These are phyloP conservation scores for Apotomis capreana DNA, from an alignment of 2,888 invertebrate genomes.

Conservation along the genomic window DNA sequence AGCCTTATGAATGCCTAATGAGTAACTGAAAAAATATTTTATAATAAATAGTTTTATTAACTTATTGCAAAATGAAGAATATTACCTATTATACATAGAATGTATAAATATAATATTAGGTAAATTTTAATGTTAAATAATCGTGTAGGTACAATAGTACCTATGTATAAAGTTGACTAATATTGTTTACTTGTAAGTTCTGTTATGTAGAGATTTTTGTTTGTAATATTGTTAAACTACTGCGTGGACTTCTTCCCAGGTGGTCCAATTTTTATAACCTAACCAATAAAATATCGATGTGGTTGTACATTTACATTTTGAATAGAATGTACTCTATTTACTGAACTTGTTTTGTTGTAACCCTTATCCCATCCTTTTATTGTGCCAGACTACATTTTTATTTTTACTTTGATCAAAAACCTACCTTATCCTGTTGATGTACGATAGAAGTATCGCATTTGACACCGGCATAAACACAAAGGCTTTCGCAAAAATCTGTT, in stretches of 20 bases:
- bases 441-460: not conserved
- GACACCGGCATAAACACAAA: no score
- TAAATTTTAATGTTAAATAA: slow-evolving; percentile 80
- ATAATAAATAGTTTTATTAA: slow-evolving; percentile 78
- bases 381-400: slow-evolving; percentile 40
- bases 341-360: slow-evolving; percentile 78
- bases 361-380: slow-evolving; percentile 62
- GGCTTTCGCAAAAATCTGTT: no score
- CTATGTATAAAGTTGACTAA: slow-evolving; percentile 84
- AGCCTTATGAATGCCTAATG: slow-evolving; percentile 82
- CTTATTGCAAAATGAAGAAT: slow-evolving; percentile 81
- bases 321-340: slow-evolving; percentile 82
- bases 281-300: slow-evolving; percentile 84
- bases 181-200: slow-evolving; percentile 76
- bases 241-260: slow-evolving; percentile 76
- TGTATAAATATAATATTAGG: slow-evolving; percentile 78
- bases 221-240: slow-evolving; percentile 83
- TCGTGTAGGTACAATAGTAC: slow-evolving; percentile 77
- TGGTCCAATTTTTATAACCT: slow-evolving; percentile 84
- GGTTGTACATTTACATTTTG: slow-evolving; percentile 83
- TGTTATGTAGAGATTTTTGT: slow-evolving; percentile 84
- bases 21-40: slow-evolving; percentile 81
- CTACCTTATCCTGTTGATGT: not conserved
- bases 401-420: slow-evolving; percentile 7
- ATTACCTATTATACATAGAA: slow-evolving; percentile 82